Percentiles rank a stretch among this genome's conserved stretches.
phyloP scores from a whole-genome alignment of 2,888 invertebrate species.

The Epirrita christyi region DNA sequence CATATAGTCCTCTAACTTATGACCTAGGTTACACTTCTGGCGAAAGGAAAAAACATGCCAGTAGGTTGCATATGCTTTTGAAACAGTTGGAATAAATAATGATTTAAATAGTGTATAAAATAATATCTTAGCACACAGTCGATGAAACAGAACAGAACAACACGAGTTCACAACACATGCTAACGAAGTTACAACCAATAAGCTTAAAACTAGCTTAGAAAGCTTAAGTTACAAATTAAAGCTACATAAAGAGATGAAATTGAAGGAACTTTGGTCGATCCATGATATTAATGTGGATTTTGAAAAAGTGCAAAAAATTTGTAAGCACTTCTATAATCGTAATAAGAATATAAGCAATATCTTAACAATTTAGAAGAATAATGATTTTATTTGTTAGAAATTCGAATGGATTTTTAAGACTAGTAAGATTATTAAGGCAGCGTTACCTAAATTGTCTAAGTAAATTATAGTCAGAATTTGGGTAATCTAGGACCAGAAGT shows the following conservation, averaged over 20 bases:
- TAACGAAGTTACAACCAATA: conserved; percentile 10
- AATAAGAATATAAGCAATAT: background rate
- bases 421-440: conserved; percentile 22
- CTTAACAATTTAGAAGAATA: conserved; percentile 3
- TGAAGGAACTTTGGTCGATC: background rate
- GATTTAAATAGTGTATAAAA: background rate
- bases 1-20: too few relatives aligned
- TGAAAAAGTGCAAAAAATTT: background rate
- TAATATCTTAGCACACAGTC: background rate
- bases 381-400: conserved; percentile 11
- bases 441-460: conserved; percentile 4
- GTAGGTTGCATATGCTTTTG: too few relatives aligned
- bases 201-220: conserved; percentile 1
- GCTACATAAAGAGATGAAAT: background rate
- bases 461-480: background rate
- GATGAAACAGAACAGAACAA: background rate
- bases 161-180: conserved; percentile 27
- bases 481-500: background rate
- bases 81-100: too few relatives aligned
- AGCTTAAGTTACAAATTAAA: background rate
- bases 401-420: conserved; percentile 7
- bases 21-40: too few relatives aligned
- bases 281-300: background rate
- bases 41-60: too few relatives aligned
- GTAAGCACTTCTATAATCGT: background rate